Conservation (phyloP, 1,140 invertebrate genomes). For the Bombus affinis region DNA sequence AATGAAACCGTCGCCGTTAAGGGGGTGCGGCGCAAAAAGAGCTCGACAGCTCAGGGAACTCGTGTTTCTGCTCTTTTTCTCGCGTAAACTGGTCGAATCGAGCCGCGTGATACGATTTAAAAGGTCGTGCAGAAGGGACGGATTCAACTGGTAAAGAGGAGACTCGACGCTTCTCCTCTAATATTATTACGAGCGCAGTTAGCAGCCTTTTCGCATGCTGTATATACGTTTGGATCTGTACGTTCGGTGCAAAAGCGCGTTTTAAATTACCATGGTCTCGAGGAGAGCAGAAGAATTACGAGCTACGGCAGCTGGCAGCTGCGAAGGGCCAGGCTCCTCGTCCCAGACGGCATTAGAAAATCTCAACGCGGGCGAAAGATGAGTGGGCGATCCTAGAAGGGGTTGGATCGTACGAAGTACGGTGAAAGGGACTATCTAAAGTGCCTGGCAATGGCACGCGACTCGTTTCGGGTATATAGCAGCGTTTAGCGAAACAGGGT, state of each 20-base stretch:
- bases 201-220: constrained; percentile 18
- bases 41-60: background rate
- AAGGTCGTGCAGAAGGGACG: background rate
- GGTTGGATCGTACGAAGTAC: background rate
- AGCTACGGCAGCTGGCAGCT: constrained; percentile 52
- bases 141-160: no score
- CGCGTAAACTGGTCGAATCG: background rate
- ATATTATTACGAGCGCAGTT: background rate
- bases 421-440: background rate
- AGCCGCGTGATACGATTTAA: constrained; percentile 4
- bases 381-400: background rate
- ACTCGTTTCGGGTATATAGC: background rate
- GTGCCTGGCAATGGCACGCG: constrained; percentile 51
- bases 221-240: background rate
- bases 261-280: constrained; percentile 10
- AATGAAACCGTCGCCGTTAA: constrained; percentile 61
- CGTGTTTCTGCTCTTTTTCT: background rate
- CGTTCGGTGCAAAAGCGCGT: no score
- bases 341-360: constrained; percentile 19
- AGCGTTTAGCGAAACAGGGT: constrained; percentile 22
- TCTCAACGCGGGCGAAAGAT: constrained; percentile 19
- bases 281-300: constrained; percentile 51
- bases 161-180: background rate
- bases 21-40: constrained; percentile 42
- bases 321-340: constrained; percentile 28